Percentiles rank a stretch among this genome's conserved stretches.
These are phyloP conservation scores for Orgyia antiqua DNA, from an alignment of 2,888 invertebrate species.

Conservation along the genomic window DNA sequence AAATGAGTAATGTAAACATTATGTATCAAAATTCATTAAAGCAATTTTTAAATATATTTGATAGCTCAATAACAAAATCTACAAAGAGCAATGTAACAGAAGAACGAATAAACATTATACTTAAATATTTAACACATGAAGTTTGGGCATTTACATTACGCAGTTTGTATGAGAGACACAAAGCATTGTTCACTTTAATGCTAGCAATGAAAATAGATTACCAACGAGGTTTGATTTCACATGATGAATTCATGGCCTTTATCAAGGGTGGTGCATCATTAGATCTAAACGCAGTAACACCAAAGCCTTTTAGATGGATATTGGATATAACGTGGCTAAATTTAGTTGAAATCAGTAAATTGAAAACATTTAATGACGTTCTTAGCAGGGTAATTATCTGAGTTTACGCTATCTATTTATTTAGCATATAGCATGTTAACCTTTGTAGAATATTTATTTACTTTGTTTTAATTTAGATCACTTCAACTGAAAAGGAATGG, in stretches of 20 bases:
- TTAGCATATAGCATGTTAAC: too few relatives aligned
- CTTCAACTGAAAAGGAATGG: conserved; percentile 93
- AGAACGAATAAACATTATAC: conserved; percentile 92
- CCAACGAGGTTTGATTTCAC: conserved; percentile 87
- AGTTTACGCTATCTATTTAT: too few relatives aligned
- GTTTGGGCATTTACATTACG: conserved; percentile 95
- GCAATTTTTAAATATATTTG: conserved; percentile 95
- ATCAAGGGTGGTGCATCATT: conserved; percentile 97
- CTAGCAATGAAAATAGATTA: conserved; percentile 97
- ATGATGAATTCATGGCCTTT: conserved; percentile 95
- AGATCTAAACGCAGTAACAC: conserved; percentile 93
- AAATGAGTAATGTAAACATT: conserved; percentile 96
- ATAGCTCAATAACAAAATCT: conserved; percentile 94
- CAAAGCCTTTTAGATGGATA: conserved; percentile 97
- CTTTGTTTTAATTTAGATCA: conserved; percentile 81
- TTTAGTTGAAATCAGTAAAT: conserved; percentile 93
- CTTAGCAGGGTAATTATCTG: conserved; percentile 81
- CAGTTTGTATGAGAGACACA: conserved; percentile 95
- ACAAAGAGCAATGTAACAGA: conserved; percentile 89
- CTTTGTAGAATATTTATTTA: too few relatives aligned
- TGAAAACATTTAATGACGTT: conserved; percentile 88
- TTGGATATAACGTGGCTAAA: conserved; percentile 97
- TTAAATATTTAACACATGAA: conserved; percentile 92
- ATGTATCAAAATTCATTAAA: conserved; percentile 98
- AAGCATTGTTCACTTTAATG: conserved; percentile 94